Conservation (phyloP, 2,888 invertebrate species). For the Ectemnius cavifrons region DNA sequence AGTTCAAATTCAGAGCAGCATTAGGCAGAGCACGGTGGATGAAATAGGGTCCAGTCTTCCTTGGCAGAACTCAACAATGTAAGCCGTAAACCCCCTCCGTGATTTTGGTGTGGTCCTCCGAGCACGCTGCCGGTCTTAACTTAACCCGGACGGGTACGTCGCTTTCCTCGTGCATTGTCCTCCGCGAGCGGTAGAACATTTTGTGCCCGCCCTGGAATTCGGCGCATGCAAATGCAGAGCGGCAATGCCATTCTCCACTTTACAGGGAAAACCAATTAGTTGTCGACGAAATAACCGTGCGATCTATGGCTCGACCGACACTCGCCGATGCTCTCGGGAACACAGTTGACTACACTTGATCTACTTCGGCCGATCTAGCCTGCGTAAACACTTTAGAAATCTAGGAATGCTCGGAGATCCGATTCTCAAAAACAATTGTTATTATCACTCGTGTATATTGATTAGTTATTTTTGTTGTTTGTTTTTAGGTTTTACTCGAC, state of each 20-base stretch:
- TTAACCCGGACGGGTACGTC: not conserved
- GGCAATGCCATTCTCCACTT: not conserved
- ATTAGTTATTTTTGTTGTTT: no score
- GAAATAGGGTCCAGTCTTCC: not conserved
- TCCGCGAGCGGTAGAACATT: not conserved
- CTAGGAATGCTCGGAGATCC: no score
- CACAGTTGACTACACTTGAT: no score
- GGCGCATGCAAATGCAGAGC: not conserved
- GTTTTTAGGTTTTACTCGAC: no score
- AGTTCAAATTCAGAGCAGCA: no score
- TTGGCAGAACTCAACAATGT: conserved; percentile 1
- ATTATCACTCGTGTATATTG: no score
- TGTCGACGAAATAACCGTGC: not conserved
- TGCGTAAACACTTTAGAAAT: no score
- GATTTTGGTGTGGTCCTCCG: not conserved
- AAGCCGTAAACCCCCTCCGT: not conserved
- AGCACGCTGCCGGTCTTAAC: not conserved
- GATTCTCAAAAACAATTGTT: no score
- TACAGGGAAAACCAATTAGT: not conserved
- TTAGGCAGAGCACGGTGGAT: no score
- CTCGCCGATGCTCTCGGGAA: no score
- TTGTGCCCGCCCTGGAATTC: not conserved
- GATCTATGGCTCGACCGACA: no score
- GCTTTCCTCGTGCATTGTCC: conserved; percentile 3
- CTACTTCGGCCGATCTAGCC: no score